Evolutionary conservation across 1,140 invertebrate genomes (phyloP), one percentile per base, ranked within the genome.

Genomic region (Diabrotica undecimpunctata): DNA sequence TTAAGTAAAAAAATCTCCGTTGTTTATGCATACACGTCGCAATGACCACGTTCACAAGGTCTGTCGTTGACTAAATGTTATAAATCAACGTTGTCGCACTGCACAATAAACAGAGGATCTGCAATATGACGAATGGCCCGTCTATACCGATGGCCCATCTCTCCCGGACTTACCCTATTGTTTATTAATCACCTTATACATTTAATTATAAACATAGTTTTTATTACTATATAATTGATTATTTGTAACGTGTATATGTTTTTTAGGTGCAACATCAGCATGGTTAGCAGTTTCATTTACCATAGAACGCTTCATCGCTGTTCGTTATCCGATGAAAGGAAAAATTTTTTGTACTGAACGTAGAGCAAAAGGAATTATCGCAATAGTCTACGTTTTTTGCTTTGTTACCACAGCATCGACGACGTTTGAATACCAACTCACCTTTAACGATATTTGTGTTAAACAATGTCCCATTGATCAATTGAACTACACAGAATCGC

Each of bases 251-350:
- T 41, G 11, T 41, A 46, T 53, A n/a, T 66, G 14, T 63, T 66
- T 75, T 79, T 12, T 74, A 87, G 86, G 85, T 69, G 89, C 87
- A 76, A 86, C 87, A 39, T 90, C 88, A 14, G 88, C 90, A 41
- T 92, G 90, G 89, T 78, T 92, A 57, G 90, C 88, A 36, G 88
- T 91, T 5, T 86, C 88, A 37, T 92, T 92, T 75, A 92, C 90
- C 5, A 82, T 91, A 61, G 90, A 92, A 78, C 79, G 90, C 52
- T 92, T 90, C 80, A 87, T 92, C 58, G 89, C 88, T 36, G 88
- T 92, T 6, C 87, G 88, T 67, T 86, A 90, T 80, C 90, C 90
- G 14, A 87, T 92, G 73, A 83, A 86, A 67, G 88, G 90, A 25
- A 87, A 88, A 78, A 82, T 87, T 38, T 82, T 88, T 70, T 89